These are phyloP conservation scores for Halcyon chelicuti DNA, from an alignment of 2,797 vertebrate genomes.

Conservation along the genomic window DNA sequence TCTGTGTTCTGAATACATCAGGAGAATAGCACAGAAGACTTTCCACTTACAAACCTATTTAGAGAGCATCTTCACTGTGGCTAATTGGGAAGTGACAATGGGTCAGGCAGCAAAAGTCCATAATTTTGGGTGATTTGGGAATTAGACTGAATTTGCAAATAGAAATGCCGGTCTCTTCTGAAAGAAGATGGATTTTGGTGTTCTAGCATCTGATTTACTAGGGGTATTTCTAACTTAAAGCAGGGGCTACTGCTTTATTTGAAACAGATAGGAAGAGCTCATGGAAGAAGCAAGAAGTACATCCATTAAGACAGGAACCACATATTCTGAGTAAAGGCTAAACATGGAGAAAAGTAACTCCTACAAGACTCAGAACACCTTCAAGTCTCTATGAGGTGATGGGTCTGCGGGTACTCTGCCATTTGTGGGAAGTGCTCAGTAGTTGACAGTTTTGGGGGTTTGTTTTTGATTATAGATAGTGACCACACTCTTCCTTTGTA, in stretches of 20 bases:
- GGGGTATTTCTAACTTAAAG: background rate
- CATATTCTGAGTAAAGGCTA: background rate
- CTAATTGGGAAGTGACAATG: constrained; percentile 7
- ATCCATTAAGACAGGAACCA: background rate
- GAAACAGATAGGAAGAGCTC: background rate
- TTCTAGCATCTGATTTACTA: background rate
- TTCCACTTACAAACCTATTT: constrained; percentile 26
- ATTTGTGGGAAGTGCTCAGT: background rate
- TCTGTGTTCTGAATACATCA: background rate
- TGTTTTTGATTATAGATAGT: background rate
- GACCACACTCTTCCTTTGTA: background rate
- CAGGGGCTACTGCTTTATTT: background rate
- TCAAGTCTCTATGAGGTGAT: rapidly evolving
- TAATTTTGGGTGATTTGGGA: background rate
- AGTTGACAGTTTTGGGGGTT: background rate
- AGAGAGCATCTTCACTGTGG: background rate
- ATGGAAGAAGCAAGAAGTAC: background rate
- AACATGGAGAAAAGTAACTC: background rate
- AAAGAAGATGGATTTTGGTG: background rate
- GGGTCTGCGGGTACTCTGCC: background rate
- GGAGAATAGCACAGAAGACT: background rate
- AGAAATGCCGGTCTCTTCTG: background rate
- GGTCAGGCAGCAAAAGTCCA: background rate
- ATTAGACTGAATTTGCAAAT: constrained; percentile 1
- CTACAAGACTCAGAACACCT: background rate